Conservation (phyloP, 2,797 vertebrate species). For the Macrochelys suwanniensis region DNA sequence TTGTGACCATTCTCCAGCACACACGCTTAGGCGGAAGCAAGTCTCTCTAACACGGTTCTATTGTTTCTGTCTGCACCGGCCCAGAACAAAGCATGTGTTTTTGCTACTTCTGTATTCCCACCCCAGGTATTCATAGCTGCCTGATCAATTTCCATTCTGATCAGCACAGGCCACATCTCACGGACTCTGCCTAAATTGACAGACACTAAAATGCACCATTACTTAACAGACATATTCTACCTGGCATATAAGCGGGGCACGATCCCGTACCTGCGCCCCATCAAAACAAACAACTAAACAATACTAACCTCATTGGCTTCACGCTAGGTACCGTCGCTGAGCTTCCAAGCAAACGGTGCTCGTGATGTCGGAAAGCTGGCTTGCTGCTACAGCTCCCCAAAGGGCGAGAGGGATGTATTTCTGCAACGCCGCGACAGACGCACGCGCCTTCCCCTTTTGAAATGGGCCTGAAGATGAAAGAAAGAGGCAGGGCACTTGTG, state of each 20-base stretch:
- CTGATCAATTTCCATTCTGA: too few species aligned
- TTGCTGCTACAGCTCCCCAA: background rate
- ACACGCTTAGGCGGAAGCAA: too few species aligned
- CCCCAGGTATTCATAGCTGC: too few species aligned
- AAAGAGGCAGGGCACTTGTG: background rate
- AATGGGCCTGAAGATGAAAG: background rate
- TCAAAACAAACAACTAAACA: background rate
- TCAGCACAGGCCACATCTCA: too few species aligned
- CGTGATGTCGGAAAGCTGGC: background rate
- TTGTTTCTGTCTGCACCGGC: background rate
- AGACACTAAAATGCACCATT: background rate
- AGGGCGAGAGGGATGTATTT: background rate
- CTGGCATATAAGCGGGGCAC: background rate
- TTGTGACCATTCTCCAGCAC: background rate
- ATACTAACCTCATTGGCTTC: background rate
- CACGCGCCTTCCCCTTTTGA: background rate
- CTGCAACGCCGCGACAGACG: background rate
- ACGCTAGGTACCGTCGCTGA: background rate
- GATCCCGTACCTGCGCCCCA: background rate
- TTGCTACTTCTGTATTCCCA: too few species aligned
- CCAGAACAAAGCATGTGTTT: background rate
- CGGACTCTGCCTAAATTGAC: background rate
- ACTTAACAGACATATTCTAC: background rate
- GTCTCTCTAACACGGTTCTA: background rate
- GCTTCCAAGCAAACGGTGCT: background rate